A percentile compares a stretch with the other conserved stretches of the same genome.
These are phyloP conservation scores for Condylostylus longicornis DNA, from an alignment of 1,140 invertebrate species.

Conservation along the genomic window DNA sequence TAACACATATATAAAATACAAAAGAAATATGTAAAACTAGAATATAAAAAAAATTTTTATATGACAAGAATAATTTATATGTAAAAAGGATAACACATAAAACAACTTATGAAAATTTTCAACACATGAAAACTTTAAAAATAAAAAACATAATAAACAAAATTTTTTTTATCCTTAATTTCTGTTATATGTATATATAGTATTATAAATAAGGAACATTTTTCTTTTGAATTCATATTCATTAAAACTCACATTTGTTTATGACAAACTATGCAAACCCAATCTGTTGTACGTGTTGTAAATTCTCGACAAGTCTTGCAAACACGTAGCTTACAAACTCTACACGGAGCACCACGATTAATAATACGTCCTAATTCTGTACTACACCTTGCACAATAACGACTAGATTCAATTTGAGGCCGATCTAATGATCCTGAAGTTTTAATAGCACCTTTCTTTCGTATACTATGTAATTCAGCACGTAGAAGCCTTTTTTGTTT, in stretches of 20 bases:
- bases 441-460: slow-evolving; percentile 42
- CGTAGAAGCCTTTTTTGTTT: slow-evolving; percentile 52
- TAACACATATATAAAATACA: too few relatives aligned
- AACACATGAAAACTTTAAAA: too few relatives aligned
- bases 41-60: too few relatives aligned
- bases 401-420: slow-evolving; percentile 34
- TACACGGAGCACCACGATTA: slow-evolving; percentile 56
- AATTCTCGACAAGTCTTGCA: slow-evolving; percentile 59
- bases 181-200: too few relatives aligned
- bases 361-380: slow-evolving; percentile 55
- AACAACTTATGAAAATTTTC: too few relatives aligned
- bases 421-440: slow-evolving; percentile 21
- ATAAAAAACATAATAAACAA: too few relatives aligned
- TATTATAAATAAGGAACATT: too few relatives aligned
- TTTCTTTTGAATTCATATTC: too few relatives aligned
- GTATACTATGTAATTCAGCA: slow-evolving; percentile 42
- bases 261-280: slow-evolving; percentile 58
- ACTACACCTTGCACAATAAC: slow-evolving; percentile 52
- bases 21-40: too few relatives aligned
- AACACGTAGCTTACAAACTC: slow-evolving; percentile 49
- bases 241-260: slow-evolving; percentile 59
- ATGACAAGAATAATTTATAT: too few relatives aligned
- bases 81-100: too few relatives aligned
- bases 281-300: slow-evolving; percentile 41
- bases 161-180: too few relatives aligned